Conservation (phyloP, 2,888 invertebrate species). For the Carterocephalus palaemon region DNA sequence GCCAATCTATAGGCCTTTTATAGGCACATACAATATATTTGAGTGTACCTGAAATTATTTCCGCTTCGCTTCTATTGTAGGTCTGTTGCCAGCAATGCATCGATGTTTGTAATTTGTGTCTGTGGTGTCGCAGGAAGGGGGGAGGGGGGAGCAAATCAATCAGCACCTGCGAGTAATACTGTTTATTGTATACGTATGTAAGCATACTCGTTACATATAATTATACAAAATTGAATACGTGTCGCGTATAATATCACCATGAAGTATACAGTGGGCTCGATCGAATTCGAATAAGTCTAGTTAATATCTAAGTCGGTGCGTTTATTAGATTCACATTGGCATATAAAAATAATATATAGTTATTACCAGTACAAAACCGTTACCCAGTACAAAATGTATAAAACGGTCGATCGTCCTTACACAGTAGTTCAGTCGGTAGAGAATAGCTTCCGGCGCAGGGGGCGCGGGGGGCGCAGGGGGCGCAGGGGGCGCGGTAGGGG, state of each 20-base stretch:
- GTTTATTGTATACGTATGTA: constrained; percentile 33
- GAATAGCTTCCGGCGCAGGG: neutral
- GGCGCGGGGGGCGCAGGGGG: constrained; percentile 19
- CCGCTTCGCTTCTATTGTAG: too few relatives aligned
- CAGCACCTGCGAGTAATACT: constrained; percentile 30
- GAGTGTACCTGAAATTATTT: too few relatives aligned
- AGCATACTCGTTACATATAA: constrained; percentile 11
- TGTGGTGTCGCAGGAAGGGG: too few relatives aligned
- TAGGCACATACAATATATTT: too few relatives aligned
- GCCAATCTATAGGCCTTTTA: too few relatives aligned
- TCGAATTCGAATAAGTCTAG: constrained; percentile 17
- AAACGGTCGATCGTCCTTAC: constrained; percentile 6
- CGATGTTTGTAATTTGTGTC: too few relatives aligned
- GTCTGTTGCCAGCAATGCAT: too few relatives aligned
- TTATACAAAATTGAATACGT: constrained; percentile 24
- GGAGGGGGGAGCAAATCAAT: constrained; percentile 20
- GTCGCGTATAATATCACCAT: constrained; percentile 8
- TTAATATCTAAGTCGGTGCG: constrained; percentile 8
- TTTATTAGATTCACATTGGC: constrained; percentile 8
- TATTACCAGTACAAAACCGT: too few relatives aligned
- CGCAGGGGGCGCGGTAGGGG: constrained; percentile 45
- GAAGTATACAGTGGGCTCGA: constrained; percentile 16
- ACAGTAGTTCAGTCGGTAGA: neutral
- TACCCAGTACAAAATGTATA: constrained; percentile 23
- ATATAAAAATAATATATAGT: constrained; percentile 24